Evolutionary conservation across 2,888 invertebrate species (phyloP), one percentile per base, ranked within the genome.

Genomic region (Drepanosiphum platanoidis): DNA sequence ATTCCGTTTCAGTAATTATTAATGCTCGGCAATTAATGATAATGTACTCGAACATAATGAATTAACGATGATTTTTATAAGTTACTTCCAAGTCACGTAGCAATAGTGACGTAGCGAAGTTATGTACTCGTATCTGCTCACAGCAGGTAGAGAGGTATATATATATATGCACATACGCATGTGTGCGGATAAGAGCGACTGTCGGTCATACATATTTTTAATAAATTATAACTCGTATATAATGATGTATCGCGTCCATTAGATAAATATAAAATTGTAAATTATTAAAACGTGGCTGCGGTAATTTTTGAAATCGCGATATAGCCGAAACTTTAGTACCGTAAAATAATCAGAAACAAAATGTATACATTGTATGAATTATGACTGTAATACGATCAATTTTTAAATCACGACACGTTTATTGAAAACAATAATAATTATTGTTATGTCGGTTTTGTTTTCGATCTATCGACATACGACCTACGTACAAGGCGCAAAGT

Each of bases 31-130:
- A 32, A 64, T 78, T 78, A 77, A 77, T 11, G 77, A 30, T 34
- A 18, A 7, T n/a, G n/a, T 36, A 36, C 52, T 18, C 18, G 18
- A 52, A 52, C 3, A 18, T 52, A 52, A 52, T 52, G 52, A 39
- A 78, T 78, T 78, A 64, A 78, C 39, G 15, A 66, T 66, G 78
- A 66, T 79, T 79, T 66, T 79, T 74, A 39, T 42, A 42, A 66
- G 78, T 30, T 66, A 42, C 64, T 66, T 32, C 1, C 27, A 30
- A 78, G 46, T 79, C 78, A 79, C 78, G 78, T 78, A 72, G 72
- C 27, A 61, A 64, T 78, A 72, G 72, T 22, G n/a, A 61, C 27
- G n/a, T 34, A 66, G 66, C 30, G 32, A 66, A 79, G 78, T 79
- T 32, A 34, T 27, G 27, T 64, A 11, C 2, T n/a, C 9, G 13